Conservation (phyloP, 2,113 vertebrate genomes). For the Rattus rattus region DNA sequence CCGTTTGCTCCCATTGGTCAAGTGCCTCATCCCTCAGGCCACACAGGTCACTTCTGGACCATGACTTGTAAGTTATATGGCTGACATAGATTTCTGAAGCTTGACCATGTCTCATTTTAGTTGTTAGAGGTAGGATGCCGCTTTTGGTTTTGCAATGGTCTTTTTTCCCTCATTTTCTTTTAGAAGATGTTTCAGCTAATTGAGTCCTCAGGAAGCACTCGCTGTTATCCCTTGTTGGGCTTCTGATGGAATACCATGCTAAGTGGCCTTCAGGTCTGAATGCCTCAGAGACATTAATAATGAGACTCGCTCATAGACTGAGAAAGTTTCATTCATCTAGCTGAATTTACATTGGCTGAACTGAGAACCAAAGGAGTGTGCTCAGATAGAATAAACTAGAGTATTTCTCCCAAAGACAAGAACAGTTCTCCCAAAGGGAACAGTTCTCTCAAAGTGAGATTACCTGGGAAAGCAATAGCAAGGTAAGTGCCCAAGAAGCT, state of each 20-base stretch:
- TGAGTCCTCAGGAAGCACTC: background rate
- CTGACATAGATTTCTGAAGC: background rate
- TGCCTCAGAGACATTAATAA: background rate
- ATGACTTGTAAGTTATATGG: background rate
- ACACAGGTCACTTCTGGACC: background rate
- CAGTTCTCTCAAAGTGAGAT: background rate
- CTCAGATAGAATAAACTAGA: background rate
- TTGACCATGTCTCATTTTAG: background rate
- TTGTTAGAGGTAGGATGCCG: background rate
- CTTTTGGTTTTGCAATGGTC: constrained; percentile 20
- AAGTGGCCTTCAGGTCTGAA: background rate
- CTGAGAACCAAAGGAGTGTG: background rate
- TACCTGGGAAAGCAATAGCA: background rate
- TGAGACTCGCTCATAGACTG: background rate
- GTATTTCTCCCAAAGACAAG: background rate
- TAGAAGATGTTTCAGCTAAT: background rate
- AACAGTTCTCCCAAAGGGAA: background rate
- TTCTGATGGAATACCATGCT: background rate
- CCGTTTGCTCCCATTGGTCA: background rate
- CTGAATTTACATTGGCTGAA: background rate
- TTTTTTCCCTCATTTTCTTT: constrained; percentile 9
- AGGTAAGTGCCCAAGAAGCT: background rate
- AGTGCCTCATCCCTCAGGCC: background rate
- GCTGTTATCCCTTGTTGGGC: background rate
- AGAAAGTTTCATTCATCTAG: constrained; percentile 20